These are phyloP conservation scores for Melanocharis versteri DNA, from an alignment of 2,113 vertebrate species.

Conservation along the genomic window DNA sequence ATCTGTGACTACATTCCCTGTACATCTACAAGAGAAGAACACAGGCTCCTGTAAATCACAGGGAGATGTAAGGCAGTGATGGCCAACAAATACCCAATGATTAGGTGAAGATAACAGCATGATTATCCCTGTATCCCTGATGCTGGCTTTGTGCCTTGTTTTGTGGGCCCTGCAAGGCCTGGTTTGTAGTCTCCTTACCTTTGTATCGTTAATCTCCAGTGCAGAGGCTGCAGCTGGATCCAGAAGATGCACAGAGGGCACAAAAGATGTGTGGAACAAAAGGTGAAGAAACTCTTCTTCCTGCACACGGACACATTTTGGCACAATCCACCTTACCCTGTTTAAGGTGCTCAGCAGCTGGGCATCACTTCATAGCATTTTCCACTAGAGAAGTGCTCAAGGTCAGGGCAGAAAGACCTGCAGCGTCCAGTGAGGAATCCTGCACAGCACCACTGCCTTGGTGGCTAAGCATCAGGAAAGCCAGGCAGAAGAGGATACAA, in stretches of 20 bases:
- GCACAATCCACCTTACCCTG: background rate
- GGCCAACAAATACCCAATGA: background rate
- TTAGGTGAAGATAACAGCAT: background rate
- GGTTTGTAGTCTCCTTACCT: background rate
- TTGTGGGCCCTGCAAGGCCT: background rate
- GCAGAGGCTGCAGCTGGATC: background rate
- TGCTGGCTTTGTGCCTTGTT: background rate
- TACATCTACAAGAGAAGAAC: background rate
- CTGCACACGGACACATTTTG: background rate
- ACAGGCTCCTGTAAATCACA: background rate
- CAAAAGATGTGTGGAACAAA: background rate
- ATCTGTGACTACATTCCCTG: background rate
- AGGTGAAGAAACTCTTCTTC: background rate
- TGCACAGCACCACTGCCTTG: background rate
- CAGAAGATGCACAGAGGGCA: background rate
- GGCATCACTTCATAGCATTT: background rate
- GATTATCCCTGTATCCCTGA: background rate
- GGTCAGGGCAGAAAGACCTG: background rate
- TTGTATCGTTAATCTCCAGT: background rate
- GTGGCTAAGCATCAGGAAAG: background rate
- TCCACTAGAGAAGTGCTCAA: background rate
- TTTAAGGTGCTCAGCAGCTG: background rate
- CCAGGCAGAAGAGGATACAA: background rate
- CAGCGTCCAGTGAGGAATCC: background rate
- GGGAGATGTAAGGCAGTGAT: background rate